Percentiles rank a stretch among this genome's conserved stretches.
These are phyloP conservation scores for Neolamprologus kungweensis DNA, from an alignment of 2,113 vertebrate genomes.

Conservation along the genomic window DNA sequence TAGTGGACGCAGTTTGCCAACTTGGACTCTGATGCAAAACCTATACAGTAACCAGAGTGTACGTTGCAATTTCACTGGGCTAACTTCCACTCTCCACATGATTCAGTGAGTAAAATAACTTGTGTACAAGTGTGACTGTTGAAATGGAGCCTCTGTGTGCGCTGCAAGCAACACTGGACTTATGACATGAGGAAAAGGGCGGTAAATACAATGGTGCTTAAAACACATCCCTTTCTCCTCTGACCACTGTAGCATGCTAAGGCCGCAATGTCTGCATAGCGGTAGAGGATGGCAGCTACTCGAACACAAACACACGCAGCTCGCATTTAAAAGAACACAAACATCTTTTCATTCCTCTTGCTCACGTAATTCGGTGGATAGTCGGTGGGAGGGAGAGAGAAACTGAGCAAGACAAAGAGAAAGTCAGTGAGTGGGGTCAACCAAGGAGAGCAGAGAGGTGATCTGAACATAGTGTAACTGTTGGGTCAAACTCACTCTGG, in stretches of 20 bases:
- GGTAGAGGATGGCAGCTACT: not conserved
- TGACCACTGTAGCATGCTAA: conserved; percentile 6
- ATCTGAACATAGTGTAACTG: conserved; percentile 25
- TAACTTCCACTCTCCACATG: not conserved
- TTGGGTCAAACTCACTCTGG: conserved; percentile 18
- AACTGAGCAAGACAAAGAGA: conserved; percentile 1
- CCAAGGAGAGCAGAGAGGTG: conserved; percentile 16
- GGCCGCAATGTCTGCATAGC: not conserved
- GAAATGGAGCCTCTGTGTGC: not conserved
- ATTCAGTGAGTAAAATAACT: not conserved
- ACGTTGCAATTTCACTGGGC: not conserved
- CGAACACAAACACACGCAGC: conserved; percentile 24
- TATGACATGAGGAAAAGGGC: not conserved
- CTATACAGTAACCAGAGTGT: not conserved
- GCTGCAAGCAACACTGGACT: not conserved
- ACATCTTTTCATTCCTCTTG: conserved; percentile 57
- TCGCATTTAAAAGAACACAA: conserved; percentile 49
- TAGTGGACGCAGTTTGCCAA: not conserved
- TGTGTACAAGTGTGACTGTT: not conserved
- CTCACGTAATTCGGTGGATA: conserved; percentile 44
- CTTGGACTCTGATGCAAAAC: not conserved
- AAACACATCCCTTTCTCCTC: not conserved
- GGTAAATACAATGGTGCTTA: not conserved
- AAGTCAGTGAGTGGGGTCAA: conserved; percentile 24
- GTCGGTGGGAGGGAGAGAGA: conserved; percentile 12